Evolutionary conservation across 1,140 invertebrate species (phyloP), one percentile per base, ranked within the genome.

Genomic region (Orius laevigatus): DNA sequence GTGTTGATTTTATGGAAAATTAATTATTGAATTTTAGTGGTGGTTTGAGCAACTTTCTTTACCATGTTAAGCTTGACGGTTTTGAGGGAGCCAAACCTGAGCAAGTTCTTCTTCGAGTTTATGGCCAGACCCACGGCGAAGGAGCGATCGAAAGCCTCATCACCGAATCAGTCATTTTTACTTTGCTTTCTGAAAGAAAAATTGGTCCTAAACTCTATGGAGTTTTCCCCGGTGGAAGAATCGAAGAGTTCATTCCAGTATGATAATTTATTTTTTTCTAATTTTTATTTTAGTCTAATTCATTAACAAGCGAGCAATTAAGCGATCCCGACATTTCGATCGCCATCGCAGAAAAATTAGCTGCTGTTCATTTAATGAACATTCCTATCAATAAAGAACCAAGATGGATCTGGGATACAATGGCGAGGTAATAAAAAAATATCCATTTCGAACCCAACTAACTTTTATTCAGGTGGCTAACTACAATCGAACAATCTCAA

Each of bases 191-290:
- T 0, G 94, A 98, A 64, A 75, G 91, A 46, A 75, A 81, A 42
- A 71, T 98, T 2, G 95, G 94, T 0, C 95, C 94, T 0, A 91
- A 88, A 59, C 68, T 98, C 1, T 88, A 93, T 62, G 94, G 95
- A 0, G 82, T 98, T 11, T 98, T 98, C 62, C 89, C 89, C 5
- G 79, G 89, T 9, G 94, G 94, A 3, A 75, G 95, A 45, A 82
- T 98, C 36, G 95, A 98, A 63, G 87, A 98, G 65, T 97, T 92
- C 62, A 92, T 95, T 65, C 84, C 86, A 43, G 85, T 86, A 65
- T 70, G 70, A 16, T 38, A 16, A 16, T 10, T 38, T n/a, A 16
- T 4, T 38, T 38, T 4, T 38, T 38, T 38, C 11, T 12, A 38
- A 38, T 12, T 12, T 38, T 4, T 38, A 5, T 16, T 38, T 38